These are phyloP conservation scores for Heteromurus nitidus DNA, from an alignment of 2,888 invertebrate species.

Conservation along the genomic window DNA sequence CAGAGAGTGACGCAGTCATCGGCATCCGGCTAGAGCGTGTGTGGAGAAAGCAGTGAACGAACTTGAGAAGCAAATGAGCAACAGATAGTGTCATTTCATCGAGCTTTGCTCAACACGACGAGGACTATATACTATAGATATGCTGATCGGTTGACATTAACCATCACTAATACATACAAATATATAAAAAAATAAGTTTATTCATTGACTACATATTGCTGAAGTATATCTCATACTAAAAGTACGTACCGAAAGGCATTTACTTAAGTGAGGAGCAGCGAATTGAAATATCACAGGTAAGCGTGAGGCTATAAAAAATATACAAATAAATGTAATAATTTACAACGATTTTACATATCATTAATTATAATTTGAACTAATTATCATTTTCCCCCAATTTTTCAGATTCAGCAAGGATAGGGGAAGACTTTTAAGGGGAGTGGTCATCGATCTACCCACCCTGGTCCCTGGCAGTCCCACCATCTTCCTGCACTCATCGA, in stretches of 20 bases:
- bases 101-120: not conserved
- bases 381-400: not conserved
- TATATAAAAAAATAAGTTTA: conserved; percentile 5
- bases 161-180: not conserved
- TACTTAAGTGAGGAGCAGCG: conserved; percentile 23
- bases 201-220: not conserved
- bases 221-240: too few species aligned
- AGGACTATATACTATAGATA: not conserved
- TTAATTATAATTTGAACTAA: too few species aligned
- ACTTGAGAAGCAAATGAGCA: conserved; percentile 4
- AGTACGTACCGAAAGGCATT: conserved; percentile 53
- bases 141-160: not conserved
- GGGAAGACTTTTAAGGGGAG: not conserved
- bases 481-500: too few species aligned
- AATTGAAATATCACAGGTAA: not conserved
- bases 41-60: conserved; percentile 8
- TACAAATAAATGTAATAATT: not conserved
- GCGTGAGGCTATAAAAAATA: too few species aligned
- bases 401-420: not conserved
- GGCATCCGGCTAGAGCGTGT: not conserved
- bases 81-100: not conserved
- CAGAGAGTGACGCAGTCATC: not conserved
- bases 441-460: not conserved
- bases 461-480: too few species aligned
- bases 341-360: not conserved